Conservation (phyloP, 1,140 invertebrate species). For the Orius insidiosus region DNA sequence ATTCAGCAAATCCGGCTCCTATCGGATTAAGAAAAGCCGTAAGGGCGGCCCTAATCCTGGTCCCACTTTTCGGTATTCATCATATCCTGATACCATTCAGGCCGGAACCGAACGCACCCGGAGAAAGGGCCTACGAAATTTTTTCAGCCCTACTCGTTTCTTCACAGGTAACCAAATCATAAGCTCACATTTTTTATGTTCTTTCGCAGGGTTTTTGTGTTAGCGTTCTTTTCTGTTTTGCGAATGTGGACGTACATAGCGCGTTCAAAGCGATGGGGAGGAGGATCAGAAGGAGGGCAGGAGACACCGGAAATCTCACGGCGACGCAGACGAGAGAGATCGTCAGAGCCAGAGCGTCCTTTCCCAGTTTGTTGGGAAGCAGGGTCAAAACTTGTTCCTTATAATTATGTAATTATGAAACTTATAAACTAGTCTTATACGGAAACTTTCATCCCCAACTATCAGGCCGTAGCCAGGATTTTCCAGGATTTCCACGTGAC, state of each 20-base stretch:
- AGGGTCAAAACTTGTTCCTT: too few species aligned
- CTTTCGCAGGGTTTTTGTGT: constrained; percentile 45
- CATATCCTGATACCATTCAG: constrained; percentile 76
- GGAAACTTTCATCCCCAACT: too few species aligned
- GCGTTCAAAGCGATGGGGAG: constrained; percentile 21
- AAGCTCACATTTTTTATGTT: too few species aligned
- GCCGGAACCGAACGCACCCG: constrained; percentile 45
- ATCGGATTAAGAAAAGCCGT: constrained; percentile 34
- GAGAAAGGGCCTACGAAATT: constrained; percentile 63
- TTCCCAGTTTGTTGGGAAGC: too few species aligned
- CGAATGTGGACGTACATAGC: constrained; percentile 43
- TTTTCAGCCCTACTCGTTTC: constrained; percentile 69
- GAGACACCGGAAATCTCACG: constrained; percentile 18
- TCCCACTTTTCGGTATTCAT: constrained; percentile 66
- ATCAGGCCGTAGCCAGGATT: too few species aligned
- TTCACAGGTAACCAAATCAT: constrained; percentile 70
- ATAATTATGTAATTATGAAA: too few species aligned
- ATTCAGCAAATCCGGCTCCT: constrained; percentile 22
- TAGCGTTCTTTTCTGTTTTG: constrained; percentile 47
- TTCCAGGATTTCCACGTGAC: too few species aligned
- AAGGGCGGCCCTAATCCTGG: constrained; percentile 58
- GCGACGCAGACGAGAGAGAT: constrained; percentile 20
- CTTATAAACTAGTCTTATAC: too few species aligned
- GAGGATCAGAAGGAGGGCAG: constrained; percentile 16
- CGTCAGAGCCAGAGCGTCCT: constrained; percentile 6